phyloP scores from a whole-genome alignment of 2,797 vertebrate genomes.

The Chrysocyon brachyurus region DNA sequence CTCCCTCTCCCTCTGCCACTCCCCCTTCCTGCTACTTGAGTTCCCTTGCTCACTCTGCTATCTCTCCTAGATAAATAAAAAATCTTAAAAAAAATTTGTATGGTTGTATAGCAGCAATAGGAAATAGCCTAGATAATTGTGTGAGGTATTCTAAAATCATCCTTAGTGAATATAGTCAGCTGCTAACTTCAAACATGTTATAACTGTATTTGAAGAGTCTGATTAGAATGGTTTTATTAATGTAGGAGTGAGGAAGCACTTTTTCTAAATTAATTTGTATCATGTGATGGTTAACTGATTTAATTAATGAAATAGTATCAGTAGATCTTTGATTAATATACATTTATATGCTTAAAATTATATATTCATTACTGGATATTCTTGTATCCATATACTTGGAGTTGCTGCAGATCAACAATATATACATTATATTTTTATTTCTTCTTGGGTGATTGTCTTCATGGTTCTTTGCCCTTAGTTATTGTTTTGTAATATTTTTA shows the following conservation, averaged over 20 bases:
- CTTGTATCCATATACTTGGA: background rate
- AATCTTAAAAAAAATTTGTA: background rate
- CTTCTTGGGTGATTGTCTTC: background rate
- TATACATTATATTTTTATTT: background rate
- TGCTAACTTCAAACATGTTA: background rate
- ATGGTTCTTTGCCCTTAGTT: background rate
- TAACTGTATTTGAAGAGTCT: background rate
- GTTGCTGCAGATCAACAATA: background rate
- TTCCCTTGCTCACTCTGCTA: no score
- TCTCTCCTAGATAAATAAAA: no score
- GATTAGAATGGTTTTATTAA: background rate
- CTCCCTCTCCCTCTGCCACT: no score
- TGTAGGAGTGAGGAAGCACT: background rate
- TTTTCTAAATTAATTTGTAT: background rate
- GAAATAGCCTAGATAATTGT: background rate
- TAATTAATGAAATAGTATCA: background rate
- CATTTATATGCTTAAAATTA: background rate
- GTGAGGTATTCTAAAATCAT: background rate
- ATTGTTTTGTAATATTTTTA: background rate
- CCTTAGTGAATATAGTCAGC: background rate
- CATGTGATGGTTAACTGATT: background rate
- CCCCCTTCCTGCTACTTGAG: no score
- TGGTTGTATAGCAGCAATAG: background rate
- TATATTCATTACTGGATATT: background rate
- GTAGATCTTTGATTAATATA: background rate